Percentiles rank a stretch among this genome's conserved stretches.
Conservation (phyloP, 2,797 vertebrate species). For the Labeo calbasu region DNA sequence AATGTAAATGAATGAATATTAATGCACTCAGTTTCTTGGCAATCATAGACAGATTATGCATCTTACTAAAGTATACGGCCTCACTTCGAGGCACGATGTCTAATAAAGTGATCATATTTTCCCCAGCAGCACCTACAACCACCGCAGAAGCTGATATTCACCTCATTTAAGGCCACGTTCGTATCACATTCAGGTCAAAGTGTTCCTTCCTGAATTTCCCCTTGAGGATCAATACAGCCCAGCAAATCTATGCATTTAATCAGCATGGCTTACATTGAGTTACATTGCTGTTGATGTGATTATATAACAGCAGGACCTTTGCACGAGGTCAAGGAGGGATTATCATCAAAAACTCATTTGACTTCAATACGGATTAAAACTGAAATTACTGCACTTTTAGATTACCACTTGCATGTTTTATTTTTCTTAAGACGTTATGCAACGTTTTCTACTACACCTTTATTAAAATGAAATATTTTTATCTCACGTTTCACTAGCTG, state of each 20-base stretch:
- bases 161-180: not conserved
- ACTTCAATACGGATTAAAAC: slow-evolving; percentile 11
- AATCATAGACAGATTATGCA: not conserved
- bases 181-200: slow-evolving; percentile 40
- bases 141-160: slow-evolving; percentile 2
- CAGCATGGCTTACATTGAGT: slow-evolving; percentile 14
- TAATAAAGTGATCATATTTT: not conserved
- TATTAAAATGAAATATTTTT: not conserved
- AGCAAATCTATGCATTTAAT: slow-evolving; percentile 18
- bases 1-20: not conserved
- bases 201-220: slow-evolving; percentile 34
- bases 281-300: slow-evolving; percentile 4
- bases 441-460: not conserved
- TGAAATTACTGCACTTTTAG: slow-evolving; percentile 9
- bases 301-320: slow-evolving; percentile 3
- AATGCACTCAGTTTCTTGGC: not conserved
- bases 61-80: not conserved
- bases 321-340: slow-evolving; percentile 8
- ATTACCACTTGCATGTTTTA: not conserved
- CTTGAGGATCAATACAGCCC: slow-evolving; percentile 19
- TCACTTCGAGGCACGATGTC: not conserved
- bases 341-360: slow-evolving; percentile 18
- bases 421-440: not conserved
- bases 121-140: not conserved
- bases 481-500: not conserved